A percentile compares a stretch with the other conserved stretches of the same genome.
Evolutionary conservation across 2,797 vertebrate genomes (phyloP).

Genomic region (Danio kyathit): DNA sequence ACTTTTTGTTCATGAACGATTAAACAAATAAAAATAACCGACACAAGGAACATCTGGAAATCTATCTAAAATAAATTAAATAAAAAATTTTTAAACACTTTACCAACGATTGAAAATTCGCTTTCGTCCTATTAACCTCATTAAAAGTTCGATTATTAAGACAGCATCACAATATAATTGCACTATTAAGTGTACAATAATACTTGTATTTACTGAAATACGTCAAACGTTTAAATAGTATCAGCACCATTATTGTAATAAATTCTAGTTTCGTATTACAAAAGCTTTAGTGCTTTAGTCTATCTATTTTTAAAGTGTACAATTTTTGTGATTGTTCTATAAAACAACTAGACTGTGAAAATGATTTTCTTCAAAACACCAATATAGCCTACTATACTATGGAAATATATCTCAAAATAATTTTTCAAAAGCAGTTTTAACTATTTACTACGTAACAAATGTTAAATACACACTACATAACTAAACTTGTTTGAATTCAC

Average conservation of each 20-base stretch:
- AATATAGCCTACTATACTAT: background rate
- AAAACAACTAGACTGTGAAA: background rate
- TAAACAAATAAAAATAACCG: background rate
- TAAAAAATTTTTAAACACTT: no score
- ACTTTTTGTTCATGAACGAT: background rate
- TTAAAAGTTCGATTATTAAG: background rate
- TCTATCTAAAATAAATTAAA: no score
- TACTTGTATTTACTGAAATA: background rate
- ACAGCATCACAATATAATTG: background rate
- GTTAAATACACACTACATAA: background rate
- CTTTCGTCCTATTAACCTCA: background rate
- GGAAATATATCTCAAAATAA: background rate
- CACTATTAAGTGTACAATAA: background rate
- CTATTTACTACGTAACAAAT: background rate
- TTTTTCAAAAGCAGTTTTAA: background rate
- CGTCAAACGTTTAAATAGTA: background rate
- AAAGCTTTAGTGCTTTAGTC: background rate
- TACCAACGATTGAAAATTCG: background rate
- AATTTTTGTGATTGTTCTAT: background rate
- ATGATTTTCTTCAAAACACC: background rate
- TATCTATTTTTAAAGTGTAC: background rate
- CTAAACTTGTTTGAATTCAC: slow-evolving; percentile 8
- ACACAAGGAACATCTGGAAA: background rate
- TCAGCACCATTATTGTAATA: background rate
- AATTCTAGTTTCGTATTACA: background rate